Evolutionary conservation across 2,888 invertebrate genomes (phyloP).

Genomic region (Leptinotarsa haldemani): DNA sequence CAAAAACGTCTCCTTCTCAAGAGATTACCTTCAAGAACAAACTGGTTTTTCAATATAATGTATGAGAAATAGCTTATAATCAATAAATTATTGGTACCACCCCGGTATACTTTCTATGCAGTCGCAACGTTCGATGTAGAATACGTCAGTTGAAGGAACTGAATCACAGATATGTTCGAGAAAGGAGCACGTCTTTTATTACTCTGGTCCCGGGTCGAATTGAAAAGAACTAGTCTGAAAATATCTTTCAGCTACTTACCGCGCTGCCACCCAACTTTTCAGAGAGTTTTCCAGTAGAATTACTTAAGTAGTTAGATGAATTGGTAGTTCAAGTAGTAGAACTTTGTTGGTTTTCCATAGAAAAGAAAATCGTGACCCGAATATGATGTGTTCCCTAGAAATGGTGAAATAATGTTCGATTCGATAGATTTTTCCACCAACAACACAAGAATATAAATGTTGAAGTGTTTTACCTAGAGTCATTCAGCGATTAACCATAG

Average conservation of each 20-base stretch:
- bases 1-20: no score
- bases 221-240: slow-evolving; percentile 29
- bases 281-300: slow-evolving; percentile 11
- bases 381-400: neutral
- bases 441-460: no score
- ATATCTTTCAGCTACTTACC: slow-evolving; percentile 26
- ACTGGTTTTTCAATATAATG: no score
- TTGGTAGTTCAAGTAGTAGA: slow-evolving; percentile 17
- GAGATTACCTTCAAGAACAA: no score
- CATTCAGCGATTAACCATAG: no score
- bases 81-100: neutral
- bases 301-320: slow-evolving; percentile 12
- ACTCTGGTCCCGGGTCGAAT: slow-evolving; percentile 25
- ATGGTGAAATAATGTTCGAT: neutral
- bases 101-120: neutral
- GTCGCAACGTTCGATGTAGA: slow-evolving; percentile 1
- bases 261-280: slow-evolving; percentile 27
- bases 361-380: neutral
- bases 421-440: no score
- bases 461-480: no score
- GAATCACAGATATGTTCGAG: slow-evolving; percentile 34
- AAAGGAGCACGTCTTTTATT: slow-evolving; percentile 35
- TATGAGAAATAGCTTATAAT: no score
- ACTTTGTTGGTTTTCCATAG: slow-evolving; percentile 1
- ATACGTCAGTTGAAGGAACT: slow-evolving; percentile 8